Evolutionary conservation across 2,113 vertebrate genomes (phyloP).

Genomic region (Polypterus senegalus): DNA sequence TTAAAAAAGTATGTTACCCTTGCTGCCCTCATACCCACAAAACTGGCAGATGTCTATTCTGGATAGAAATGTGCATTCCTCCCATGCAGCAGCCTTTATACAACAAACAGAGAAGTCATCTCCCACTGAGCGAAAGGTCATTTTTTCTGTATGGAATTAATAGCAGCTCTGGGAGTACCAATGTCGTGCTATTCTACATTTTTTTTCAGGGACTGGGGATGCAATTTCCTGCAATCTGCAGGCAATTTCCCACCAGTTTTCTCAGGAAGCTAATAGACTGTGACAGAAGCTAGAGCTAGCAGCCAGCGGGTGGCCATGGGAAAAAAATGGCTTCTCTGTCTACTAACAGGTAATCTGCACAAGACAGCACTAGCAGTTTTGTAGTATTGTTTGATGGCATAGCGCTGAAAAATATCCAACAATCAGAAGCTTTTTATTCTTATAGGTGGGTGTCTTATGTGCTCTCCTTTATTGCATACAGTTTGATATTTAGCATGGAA

Average conservation of each 20-base stretch:
- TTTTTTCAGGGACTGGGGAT: constrained; percentile 56
- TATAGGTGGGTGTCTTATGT: constrained; percentile 17
- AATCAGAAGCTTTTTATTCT: constrained; percentile 40
- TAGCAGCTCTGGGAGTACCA: constrained; percentile 60
- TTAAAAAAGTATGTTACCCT: too few relatives aligned
- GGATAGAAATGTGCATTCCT: constrained; percentile 15
- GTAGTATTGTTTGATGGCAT: constrained; percentile 54
- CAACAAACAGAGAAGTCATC: constrained; percentile 56
- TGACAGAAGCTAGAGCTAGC: constrained; percentile 65
- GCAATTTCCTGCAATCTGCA: constrained; percentile 74
- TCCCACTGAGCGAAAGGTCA: constrained; percentile 54
- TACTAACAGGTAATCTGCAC: constrained; percentile 63
- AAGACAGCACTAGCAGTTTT: constrained; percentile 59
- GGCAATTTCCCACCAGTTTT: constrained; percentile 73
- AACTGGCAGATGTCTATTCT: neutral
- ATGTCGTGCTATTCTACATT: constrained; percentile 61
- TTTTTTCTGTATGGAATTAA: constrained; percentile 53
- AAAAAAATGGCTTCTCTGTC: constrained; percentile 65
- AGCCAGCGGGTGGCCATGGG: constrained; percentile 60
- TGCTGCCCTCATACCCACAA: too few relatives aligned
- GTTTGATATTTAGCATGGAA: too few relatives aligned
- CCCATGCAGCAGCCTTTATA: constrained; percentile 55
- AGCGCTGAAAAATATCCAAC: constrained; percentile 55
- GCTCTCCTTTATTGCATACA: constrained; percentile 16
- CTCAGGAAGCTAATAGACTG: constrained; percentile 66